Evolutionary conservation across 2,888 invertebrate genomes (phyloP).

Genomic region (Laspeyria flexula): DNA sequence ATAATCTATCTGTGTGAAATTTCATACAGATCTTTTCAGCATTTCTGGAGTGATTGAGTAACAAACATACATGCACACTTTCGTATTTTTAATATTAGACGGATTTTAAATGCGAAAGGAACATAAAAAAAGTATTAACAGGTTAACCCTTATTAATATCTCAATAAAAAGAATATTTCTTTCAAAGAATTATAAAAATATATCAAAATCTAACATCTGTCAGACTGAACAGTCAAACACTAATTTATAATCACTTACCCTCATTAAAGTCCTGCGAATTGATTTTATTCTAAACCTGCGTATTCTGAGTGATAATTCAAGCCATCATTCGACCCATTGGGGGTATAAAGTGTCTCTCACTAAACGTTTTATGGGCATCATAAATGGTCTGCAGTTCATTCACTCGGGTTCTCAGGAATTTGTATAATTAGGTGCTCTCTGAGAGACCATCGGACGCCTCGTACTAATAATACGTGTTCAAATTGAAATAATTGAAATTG

Average conservation of each 20-base stretch:
- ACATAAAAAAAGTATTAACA: no score
- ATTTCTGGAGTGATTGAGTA: no score
- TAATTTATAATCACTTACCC: constrained; percentile 8
- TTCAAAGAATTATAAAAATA: no score
- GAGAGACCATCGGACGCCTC: constrained; percentile 6
- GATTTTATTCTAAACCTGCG: constrained; percentile 19
- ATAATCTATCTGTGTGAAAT: no score
- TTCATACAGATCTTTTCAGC: no score
- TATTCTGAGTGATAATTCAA: constrained; percentile 34
- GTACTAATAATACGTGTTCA: background rate
- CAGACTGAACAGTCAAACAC: constrained; percentile 18
- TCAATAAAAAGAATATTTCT: no score
- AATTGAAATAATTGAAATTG: background rate
- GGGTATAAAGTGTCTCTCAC: constrained; percentile 35
- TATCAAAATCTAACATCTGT: constrained; percentile 4
- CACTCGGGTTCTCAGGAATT: constrained; percentile 34
- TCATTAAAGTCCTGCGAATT: constrained; percentile 31
- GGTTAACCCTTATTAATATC: no score
- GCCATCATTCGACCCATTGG: constrained; percentile 35
- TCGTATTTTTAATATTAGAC: no score
- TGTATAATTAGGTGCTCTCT: constrained; percentile 32
- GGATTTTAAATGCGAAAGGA: no score
- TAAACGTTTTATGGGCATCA: constrained; percentile 43
- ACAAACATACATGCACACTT: no score
- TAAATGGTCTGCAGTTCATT: constrained; percentile 39